phyloP scores from a whole-genome alignment of 53 echinoderm and acorn worm species.

The Paracentrotus lividus region DNA sequence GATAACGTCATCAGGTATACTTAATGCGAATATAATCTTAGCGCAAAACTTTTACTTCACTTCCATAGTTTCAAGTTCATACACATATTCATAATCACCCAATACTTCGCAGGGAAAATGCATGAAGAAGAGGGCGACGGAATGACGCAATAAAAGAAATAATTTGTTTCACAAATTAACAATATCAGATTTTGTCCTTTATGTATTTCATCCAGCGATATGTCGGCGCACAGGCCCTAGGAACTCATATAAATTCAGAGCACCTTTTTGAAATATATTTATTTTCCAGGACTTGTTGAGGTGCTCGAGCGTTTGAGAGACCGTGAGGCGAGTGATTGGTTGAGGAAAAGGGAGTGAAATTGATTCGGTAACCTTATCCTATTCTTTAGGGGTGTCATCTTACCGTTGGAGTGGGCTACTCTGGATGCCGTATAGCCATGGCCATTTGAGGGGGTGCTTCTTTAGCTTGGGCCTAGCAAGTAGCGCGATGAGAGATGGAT shows the following conservation, averaged over 20 bases:
- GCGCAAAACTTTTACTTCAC: no score
- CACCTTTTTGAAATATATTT: background rate
- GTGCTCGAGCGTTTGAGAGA: constrained; percentile 19
- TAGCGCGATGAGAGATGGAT: no score
- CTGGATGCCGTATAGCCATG: constrained; percentile 24
- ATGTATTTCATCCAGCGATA: background rate
- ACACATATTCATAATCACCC: background rate
- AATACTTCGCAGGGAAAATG: background rate
- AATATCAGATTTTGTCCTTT: background rate
- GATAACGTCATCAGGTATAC: no score
- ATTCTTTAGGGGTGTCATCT: constrained; percentile 58
- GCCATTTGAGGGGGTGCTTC: no score
- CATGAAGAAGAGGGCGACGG: background rate
- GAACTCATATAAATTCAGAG: background rate
- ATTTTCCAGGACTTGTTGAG: constrained; percentile 23
- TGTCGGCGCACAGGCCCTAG: background rate
- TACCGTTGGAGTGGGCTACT: constrained; percentile 31
- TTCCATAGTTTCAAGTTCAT: no score
- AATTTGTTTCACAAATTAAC: background rate
- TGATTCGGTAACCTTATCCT: constrained; percentile 57
- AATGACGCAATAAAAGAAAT: background rate
- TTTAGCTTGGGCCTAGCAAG: no score
- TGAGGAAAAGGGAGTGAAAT: background rate
- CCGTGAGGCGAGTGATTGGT: background rate
- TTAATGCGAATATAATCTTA: no score